Evolutionary conservation across 2,113 vertebrate species (phyloP), one percentile per base, ranked within the genome.

Genomic region (Gobio gobio): DNA sequence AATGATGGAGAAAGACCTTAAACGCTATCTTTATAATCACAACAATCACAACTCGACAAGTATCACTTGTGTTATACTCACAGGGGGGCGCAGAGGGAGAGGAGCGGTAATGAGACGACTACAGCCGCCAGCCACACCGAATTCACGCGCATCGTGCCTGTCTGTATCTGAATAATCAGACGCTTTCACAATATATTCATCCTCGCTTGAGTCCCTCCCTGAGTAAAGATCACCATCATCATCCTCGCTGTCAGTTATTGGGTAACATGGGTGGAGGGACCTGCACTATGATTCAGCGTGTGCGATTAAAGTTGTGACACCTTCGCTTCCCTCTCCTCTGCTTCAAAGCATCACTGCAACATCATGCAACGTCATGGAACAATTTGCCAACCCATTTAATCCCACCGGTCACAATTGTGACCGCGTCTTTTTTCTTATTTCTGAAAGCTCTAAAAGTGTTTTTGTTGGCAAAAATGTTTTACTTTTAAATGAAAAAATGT

Each of bases 101-200:
- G 68, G 18, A 78, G 59, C 0, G 89, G 83, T 54, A 88, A 73
- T n/a, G 36, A 75, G 43, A 88, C 22, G 18, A 87, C 64, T 16
- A 85, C 29, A 12, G 86, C 64, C 8, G 79, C 79, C 81, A 90
- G 51, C 18, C 70, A 74, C 70, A 74, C 12, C 3, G 13, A 78
- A n/a, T 29, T 70, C 59, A 83, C 76, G 73, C 78, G 79, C 91
- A 92, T 92, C 26, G 5, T 90, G 82, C 33, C 20, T 9, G n/a
- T 56, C 20, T 66, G 89, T 49, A 47, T 12, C 7, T n/a, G 29
- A 58, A 61, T 56, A 10, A 61, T 14, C 33, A 78, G 3, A 78
- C 0, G 7, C 22, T 61, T 43, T 18, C 22, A 24, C 20, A 45
- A 18, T 72, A 5, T 72, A 66, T 36, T 33, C 33, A 9, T 22